These are phyloP conservation scores for Synergus itoensis DNA, from an alignment of 2,888 invertebrate genomes.

Conservation along the genomic window DNA sequence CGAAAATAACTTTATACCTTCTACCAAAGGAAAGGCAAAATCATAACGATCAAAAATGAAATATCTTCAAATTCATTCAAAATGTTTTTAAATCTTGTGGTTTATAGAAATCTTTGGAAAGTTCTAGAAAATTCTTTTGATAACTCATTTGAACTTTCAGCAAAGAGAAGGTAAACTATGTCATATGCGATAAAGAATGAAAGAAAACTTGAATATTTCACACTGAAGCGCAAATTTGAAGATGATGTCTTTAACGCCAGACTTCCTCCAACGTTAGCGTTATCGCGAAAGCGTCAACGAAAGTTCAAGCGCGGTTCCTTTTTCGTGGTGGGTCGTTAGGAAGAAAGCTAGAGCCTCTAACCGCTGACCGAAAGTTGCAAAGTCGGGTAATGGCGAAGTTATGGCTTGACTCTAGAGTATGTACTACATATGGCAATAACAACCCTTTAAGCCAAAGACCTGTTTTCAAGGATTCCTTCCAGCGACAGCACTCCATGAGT, in stretches of 20 bases:
- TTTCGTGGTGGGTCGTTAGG: slow-evolving; percentile 58
- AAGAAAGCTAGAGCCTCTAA: slow-evolving; percentile 47
- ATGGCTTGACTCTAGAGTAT: slow-evolving; percentile 63
- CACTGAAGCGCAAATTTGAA: slow-evolving; percentile 17
- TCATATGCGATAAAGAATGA: background rate
- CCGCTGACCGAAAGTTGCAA: slow-evolving; percentile 64
- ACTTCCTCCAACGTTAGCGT: slow-evolving; percentile 56
- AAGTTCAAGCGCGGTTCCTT: slow-evolving; percentile 68
- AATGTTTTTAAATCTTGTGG: no score
- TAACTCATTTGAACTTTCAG: no score
- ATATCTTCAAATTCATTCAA: no score
- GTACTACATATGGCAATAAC: slow-evolving; percentile 66
- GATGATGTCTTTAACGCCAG: slow-evolving; percentile 14
- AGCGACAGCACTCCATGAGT: slow-evolving; percentile 22
- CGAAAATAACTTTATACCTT: no score
- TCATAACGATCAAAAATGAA: no score
- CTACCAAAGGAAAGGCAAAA: no score
- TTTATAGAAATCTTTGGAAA: no score
- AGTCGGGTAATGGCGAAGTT: slow-evolving; percentile 75
- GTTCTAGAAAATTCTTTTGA: no score
- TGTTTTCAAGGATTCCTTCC: slow-evolving; percentile 29
- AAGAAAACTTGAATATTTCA: background rate
- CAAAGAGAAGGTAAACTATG: background rate
- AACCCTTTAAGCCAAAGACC: slow-evolving; percentile 63
- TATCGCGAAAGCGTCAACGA: slow-evolving; percentile 73